Percentiles rank a stretch among this genome's conserved stretches.
Conservation (phyloP, 2,113 vertebrate species). For the Phainopepla nitens region DNA sequence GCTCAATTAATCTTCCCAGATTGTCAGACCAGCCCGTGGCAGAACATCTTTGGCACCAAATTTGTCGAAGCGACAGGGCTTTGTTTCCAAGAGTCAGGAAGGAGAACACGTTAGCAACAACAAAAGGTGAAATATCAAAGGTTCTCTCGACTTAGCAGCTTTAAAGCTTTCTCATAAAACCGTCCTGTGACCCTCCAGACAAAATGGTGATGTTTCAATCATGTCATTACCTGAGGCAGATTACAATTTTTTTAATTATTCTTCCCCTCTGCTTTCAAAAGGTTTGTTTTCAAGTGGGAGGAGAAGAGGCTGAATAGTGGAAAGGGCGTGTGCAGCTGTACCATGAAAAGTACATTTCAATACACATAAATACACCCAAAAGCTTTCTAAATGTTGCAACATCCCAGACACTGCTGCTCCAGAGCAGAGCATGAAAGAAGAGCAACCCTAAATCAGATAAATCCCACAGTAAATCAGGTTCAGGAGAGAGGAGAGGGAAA, state of each 20-base stretch:
- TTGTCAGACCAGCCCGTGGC: neutral
- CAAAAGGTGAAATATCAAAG: slow-evolving; percentile 58
- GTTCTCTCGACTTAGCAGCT: slow-evolving; percentile 40
- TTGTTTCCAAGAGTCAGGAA: slow-evolving; percentile 40
- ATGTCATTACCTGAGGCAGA: slow-evolving; percentile 53
- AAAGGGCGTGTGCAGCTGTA: slow-evolving; percentile 31
- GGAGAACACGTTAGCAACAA: slow-evolving; percentile 10
- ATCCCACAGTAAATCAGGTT: neutral
- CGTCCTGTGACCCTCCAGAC: slow-evolving; percentile 33
- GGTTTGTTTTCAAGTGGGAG: slow-evolving; percentile 53
- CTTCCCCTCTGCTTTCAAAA: slow-evolving; percentile 56
- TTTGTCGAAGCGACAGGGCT: slow-evolving; percentile 1
- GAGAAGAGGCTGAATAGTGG: slow-evolving; percentile 22
- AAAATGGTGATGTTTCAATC: slow-evolving; percentile 66
- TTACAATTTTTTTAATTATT: slow-evolving; percentile 51
- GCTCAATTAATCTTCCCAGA: slow-evolving; percentile 18
- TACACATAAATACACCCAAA: slow-evolving; percentile 22
- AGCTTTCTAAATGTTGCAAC: slow-evolving; percentile 11
- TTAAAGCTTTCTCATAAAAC: slow-evolving; percentile 60
- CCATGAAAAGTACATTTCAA: slow-evolving; percentile 36
- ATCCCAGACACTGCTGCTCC: neutral
- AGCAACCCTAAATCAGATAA: slow-evolving; percentile 11
- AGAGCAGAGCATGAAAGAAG: neutral
- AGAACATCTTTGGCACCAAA: slow-evolving; percentile 16
- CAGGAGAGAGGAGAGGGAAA: neutral